Percentiles rank a stretch among this genome's conserved stretches.
Conservation (phyloP, 2,888 invertebrate species). For the Drosophila formosana region DNA sequence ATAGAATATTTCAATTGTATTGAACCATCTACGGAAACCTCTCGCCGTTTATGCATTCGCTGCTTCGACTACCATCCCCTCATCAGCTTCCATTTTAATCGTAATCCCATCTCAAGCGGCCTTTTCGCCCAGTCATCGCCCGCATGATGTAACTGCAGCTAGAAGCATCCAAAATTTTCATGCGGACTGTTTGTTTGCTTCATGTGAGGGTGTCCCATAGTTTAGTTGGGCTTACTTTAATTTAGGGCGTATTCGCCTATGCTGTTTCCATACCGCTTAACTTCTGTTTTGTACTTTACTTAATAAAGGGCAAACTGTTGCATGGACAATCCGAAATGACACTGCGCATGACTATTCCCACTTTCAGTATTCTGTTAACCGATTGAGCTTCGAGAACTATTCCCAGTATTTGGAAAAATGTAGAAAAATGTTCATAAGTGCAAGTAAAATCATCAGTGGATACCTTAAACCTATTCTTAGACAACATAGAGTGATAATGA, state of each 20-base stretch:
- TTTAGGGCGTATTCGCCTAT: conserved; percentile 21
- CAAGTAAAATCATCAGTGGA: too few species aligned
- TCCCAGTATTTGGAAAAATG: conserved; percentile 61
- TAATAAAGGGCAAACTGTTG: conserved; percentile 68
- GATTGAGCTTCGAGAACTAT: conserved; percentile 45
- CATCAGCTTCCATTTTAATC: neutral
- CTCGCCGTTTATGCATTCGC: conserved; percentile 10
- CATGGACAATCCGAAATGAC: conserved; percentile 12
- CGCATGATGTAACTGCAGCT: conserved; percentile 43
- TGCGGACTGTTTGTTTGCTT: conserved; percentile 27
- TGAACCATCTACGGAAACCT: conserved; percentile 3
- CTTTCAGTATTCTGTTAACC: conserved; percentile 63
- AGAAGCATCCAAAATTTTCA: conserved; percentile 20
- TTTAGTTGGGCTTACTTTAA: conserved; percentile 24
- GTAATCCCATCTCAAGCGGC: conserved; percentile 3
- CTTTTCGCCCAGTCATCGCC: conserved; percentile 14
- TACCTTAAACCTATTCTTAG: too few species aligned
- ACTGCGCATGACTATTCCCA: conserved; percentile 67
- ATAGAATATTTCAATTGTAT: conserved; percentile 12
- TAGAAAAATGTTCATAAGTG: neutral
- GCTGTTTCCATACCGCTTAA: conserved; percentile 12
- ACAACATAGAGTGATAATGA: too few species aligned
- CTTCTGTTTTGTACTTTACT: conserved; percentile 19
- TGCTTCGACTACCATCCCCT: neutral
- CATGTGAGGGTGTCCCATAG: conserved; percentile 4